Base-by-base conservation (phyloP, 1,140 invertebrate species). In the Drosophila lowei region DNA sequence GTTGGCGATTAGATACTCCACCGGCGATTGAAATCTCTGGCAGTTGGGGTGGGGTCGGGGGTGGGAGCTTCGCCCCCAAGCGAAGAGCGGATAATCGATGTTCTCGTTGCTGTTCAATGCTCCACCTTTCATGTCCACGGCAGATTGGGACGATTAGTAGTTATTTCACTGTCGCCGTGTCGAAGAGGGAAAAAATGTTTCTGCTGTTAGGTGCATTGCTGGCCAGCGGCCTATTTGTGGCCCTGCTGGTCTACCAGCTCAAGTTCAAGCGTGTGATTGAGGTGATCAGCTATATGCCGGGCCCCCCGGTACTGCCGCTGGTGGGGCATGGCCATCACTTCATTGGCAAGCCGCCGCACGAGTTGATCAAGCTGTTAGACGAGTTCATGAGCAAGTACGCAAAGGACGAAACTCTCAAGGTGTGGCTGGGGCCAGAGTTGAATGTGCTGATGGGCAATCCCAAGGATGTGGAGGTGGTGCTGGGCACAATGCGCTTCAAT, bases 351-450 rank as follows among this genome's bases (percentile, higher is more conserved):
- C 54, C 63, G 18, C 84, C 89, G 1, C 74, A 90, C n/a, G 49
- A 71, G 56, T 5, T 86, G 47, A 13, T 86, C 1, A 13, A 57
- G 6, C 43, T 1, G 2, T 34, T 88, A 1, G 3, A 2, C 5
- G 46, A 63, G 0, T 86, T 86, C 18, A 81, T 86, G 83, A 2
- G n/a, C 0, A 3, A 0, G 0, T 88, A 81, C 50, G 28, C 58
- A 38, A 86, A 74, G 60, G 68, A 77, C 23, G 15, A 64, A 4
- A 97, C 97, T 6, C 48, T 86, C 6, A 91, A 90, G 50, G 65
- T 91, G 2, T 91, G 90, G 90, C 59, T 91, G 15, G 90, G 90
- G 2, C 83, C 86, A 2, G 86, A 90, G 63, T 63, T 90, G 0
- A 85, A 91, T 60, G 54, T 91, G 11, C 41, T 91, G 0, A 77